Conservation (phyloP, 2,888 invertebrate species). For the Apamea sordens region DNA sequence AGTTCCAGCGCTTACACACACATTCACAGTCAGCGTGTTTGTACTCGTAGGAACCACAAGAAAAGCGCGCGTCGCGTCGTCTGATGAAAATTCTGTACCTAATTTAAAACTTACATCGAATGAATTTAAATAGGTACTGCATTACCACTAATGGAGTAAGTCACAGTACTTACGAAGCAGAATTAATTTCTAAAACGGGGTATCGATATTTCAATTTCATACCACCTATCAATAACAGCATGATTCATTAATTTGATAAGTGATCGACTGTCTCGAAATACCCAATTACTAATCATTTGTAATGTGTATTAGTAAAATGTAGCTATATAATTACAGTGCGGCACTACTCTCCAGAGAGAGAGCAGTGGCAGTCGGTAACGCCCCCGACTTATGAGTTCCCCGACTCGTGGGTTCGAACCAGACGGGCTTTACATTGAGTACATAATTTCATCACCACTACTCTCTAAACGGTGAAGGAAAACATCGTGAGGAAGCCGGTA, state of each 20-base stretch:
- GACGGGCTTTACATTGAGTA: too few species aligned
- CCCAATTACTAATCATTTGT: conserved; percentile 1
- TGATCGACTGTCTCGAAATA: conserved; percentile 7
- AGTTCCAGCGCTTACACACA: background rate
- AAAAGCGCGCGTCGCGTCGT: background rate
- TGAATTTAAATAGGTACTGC: background rate
- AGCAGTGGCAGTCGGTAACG: too few species aligned
- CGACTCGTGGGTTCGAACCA: too few species aligned
- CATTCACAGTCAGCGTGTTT: background rate
- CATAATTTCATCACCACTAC: too few species aligned
- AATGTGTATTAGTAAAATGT: background rate
- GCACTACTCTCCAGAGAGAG: too few species aligned
- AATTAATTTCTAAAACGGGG: conserved; percentile 2
- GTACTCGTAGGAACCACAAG: background rate
- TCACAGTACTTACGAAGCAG: background rate
- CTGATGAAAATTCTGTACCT: background rate
- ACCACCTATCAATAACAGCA: background rate
- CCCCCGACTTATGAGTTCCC: too few species aligned
- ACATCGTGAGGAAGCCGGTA: too few species aligned
- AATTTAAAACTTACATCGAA: background rate
- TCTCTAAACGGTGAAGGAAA: too few species aligned
- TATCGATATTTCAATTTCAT: conserved; percentile 14
- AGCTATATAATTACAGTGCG: too few species aligned
- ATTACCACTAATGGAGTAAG: background rate
- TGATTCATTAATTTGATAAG: conserved; percentile 18